These are phyloP conservation scores for Gymnobelideus leadbeateri DNA, from an alignment of 2,113 vertebrate species.

Conservation along the genomic window DNA sequence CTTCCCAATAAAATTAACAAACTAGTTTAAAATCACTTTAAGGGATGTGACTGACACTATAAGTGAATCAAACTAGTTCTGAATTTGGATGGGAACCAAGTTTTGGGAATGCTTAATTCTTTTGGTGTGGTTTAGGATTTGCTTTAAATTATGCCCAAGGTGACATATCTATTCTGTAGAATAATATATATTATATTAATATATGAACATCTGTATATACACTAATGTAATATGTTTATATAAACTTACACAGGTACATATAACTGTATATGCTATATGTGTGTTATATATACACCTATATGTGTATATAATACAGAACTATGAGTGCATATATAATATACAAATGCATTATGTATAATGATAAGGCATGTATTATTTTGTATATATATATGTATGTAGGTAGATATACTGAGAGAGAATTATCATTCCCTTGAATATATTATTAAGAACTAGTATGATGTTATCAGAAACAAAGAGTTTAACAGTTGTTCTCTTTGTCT, in stretches of 20 bases:
- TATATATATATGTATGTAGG: not conserved
- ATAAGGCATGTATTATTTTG: too few species aligned
- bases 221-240: too few species aligned
- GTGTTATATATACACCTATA: not conserved
- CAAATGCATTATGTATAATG: not conserved
- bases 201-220: not conserved
- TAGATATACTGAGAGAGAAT: not conserved
- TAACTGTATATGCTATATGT: too few species aligned
- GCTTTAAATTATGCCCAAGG: not conserved
- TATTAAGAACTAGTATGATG: conserved; percentile 29
- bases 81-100: not conserved
- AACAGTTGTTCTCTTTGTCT: conserved; percentile 11
- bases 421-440: not conserved
- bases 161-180: not conserved
- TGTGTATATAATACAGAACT: not conserved
- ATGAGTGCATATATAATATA: not conserved
- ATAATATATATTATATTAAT: not conserved
- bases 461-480: not conserved
- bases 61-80: conserved; percentile 19
- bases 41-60: not conserved
- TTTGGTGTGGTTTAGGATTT: conserved; percentile 27
- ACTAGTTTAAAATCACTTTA: conserved; percentile 26
- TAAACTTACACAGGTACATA: not conserved
- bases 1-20: conserved; percentile 13
- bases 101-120: conserved; percentile 12